Evolutionary conservation across 1,140 invertebrate genomes (phyloP), one percentile per base, ranked within the genome.

Genomic region (Magallana gigas): DNA sequence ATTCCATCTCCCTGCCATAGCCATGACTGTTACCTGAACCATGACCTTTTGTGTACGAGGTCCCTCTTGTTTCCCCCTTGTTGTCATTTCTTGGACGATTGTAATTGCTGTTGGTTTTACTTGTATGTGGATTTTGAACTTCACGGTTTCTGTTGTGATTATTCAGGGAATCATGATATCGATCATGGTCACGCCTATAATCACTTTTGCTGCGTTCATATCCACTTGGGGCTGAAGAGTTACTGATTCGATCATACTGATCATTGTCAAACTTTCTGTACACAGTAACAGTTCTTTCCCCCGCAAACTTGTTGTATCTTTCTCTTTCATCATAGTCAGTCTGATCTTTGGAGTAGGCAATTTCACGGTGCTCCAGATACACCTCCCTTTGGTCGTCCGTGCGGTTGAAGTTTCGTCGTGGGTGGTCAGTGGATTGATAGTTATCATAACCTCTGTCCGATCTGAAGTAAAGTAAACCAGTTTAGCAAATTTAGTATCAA

Each of bases 281-380:
- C 81, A 83, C 81, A 29, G 81, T 83, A 14, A 83, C 81, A 8
- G 57, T 83, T 57, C 81, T 83, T 57, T 83, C 81, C 18, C 81
- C 81, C 7, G 9, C 81, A 16, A 57, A 58, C 16, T 83, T 57
- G 36, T 83, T 57, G 81, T 83, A 57, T 16, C 81, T n/a, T 29
- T 83, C 81, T 0, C 81, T 56, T 58, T 83, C 81, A 83, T 83
- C 48, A 16, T 83, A 58, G 81, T 58, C 81, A 16, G 11, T 16
- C 14, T 83, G 81, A 56, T 83, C 48, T 57, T 57, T 83, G 16
- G 14, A 23, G 57, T 57, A 57, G 7, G 48, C 14, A 6, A 36
- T 23, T 7, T 76, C 68, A 8, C 68, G 8, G 23, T 29, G 68
- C 23, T 29, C 68, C 68, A 76, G 68, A 36, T 76, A 76, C 8